Percentiles rank a stretch among this genome's conserved stretches.
Evolutionary conservation across 2,888 invertebrate species (phyloP).

Genomic region (Megaustenia siamemsis): DNA sequence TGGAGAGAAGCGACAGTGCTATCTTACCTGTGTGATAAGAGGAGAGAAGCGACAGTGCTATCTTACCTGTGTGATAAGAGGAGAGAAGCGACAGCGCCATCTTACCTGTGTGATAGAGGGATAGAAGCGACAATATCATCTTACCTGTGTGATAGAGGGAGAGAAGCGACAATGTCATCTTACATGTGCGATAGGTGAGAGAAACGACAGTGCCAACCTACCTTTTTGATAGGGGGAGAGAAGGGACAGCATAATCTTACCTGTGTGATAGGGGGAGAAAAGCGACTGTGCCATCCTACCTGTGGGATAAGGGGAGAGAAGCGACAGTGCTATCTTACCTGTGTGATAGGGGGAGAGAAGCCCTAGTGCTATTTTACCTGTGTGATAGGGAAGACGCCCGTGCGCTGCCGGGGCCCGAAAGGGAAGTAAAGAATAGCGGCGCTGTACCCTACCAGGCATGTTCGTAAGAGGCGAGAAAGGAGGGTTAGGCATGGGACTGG

Average conservation of each 20-base stretch:
- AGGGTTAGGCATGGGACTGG: no score
- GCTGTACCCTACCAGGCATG: no score
- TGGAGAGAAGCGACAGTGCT: not conserved
- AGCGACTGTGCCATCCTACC: no score
- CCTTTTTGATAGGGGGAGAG: conserved; percentile 63
- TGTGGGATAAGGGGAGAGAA: no score
- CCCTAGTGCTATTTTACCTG: no score
- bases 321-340: no score
- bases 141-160: not conserved
- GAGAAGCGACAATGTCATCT: not conserved
- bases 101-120: not conserved
- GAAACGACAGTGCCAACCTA: not conserved
- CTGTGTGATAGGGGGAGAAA: conserved; percentile 58
- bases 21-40: not conserved
- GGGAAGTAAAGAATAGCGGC: no score
- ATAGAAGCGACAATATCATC: not conserved
- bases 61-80: conserved; percentile 62
- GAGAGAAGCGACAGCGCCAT: no score
- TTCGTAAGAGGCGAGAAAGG: no score
- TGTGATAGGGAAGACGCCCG: no score
- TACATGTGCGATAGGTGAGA: not conserved
- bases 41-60: not conserved
- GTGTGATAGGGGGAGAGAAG: no score
- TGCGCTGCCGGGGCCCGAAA: no score
- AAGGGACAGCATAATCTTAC: conserved; percentile 64